Evolutionary conservation across 1,140 invertebrate genomes (phyloP).

Genomic region (Hypsibius dujardini): DNA sequence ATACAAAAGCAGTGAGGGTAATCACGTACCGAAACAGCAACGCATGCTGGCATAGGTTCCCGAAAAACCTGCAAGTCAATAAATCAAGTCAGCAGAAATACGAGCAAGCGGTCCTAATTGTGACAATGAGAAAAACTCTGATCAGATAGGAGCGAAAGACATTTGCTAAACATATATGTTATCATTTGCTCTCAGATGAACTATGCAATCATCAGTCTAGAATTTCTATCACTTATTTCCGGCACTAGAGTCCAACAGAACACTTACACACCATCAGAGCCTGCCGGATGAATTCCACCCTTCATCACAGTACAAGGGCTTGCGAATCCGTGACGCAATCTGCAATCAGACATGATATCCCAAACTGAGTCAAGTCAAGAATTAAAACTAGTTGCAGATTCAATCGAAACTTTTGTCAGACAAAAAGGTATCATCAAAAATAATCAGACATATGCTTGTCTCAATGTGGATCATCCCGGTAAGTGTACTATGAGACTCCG

Average conservation of each 20-base stretch:
- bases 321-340: no score
- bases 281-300: no score
- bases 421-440: constrained; percentile 2
- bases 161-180: background rate
- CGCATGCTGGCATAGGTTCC: background rate
- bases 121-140: no score
- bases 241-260: no score
- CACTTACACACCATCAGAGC: no score
- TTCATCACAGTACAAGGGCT: no score
- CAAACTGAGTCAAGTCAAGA: background rate
- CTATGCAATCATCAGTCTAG: background rate
- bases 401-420: background rate
- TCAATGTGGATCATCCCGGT: background rate
- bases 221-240: no score
- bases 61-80: no score
- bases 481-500: no score
- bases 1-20: background rate
- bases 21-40: background rate
- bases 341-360: background rate
- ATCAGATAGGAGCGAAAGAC: constrained; percentile 6
- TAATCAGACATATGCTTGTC: constrained; percentile 6
- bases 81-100: no score
- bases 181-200: background rate
- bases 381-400: background rate
- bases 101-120: no score